Conservation (phyloP, 2,113 vertebrate genomes). For the Dasyurus viverrinus region DNA sequence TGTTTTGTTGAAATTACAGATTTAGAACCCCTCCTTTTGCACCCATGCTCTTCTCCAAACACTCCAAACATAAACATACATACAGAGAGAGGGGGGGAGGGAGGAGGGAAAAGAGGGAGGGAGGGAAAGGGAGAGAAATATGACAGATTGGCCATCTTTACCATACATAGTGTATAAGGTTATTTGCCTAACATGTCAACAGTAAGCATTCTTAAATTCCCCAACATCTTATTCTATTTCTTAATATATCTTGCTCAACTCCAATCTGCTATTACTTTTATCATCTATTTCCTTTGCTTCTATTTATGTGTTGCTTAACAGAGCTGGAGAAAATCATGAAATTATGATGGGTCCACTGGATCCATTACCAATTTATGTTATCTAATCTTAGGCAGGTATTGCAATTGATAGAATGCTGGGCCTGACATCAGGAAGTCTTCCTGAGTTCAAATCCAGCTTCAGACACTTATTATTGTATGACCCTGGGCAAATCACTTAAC, state of each 20-base stretch:
- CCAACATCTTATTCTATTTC: background rate
- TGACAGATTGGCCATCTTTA: too few species aligned
- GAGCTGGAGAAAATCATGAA: background rate
- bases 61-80: too few species aligned
- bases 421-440: background rate
- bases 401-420: too few species aligned
- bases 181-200: background rate
- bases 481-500: background rate
- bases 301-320: background rate
- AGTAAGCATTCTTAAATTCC: background rate
- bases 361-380: background rate
- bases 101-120: too few species aligned
- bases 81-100: too few species aligned
- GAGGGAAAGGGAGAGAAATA: too few species aligned
- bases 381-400: background rate
- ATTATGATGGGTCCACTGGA: background rate
- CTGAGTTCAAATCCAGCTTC: too few species aligned
- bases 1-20: too few species aligned
- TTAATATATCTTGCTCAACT: background rate
- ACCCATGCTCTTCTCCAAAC: too few species aligned
- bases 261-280: background rate
- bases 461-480: background rate
- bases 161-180: background rate
- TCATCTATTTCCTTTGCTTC: background rate
- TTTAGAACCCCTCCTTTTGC: too few species aligned